Evolutionary conservation across 2,888 invertebrate species (phyloP).

Genomic region (Toxonevra muliebris): DNA sequence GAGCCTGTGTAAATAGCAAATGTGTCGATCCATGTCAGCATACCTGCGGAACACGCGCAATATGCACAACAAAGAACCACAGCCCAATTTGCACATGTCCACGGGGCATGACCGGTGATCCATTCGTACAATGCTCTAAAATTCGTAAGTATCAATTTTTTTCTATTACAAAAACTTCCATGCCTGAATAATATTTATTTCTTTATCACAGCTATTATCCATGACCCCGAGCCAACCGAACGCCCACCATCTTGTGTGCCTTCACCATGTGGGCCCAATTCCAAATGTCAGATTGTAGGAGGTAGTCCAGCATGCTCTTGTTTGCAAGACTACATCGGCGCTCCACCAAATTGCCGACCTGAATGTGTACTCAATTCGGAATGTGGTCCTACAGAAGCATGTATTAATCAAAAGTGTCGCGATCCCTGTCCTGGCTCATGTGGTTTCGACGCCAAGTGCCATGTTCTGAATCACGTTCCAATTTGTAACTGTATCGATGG

Average conservation of each 20-base stretch:
- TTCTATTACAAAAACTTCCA: neutral
- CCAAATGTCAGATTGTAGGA: constrained; percentile 78
- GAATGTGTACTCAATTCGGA: constrained; percentile 83
- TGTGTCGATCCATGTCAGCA: constrained; percentile 90
- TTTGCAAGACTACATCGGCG: constrained; percentile 79
- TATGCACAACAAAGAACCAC: constrained; percentile 84
- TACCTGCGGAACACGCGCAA: constrained; percentile 85
- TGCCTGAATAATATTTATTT: constrained; percentile 12
- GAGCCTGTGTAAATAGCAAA: constrained; percentile 85
- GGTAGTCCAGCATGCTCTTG: constrained; percentile 83
- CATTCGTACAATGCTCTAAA: constrained; percentile 79
- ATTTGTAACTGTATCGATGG: constrained; percentile 80
- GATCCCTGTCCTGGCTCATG: constrained; percentile 87
- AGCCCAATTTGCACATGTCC: constrained; percentile 89
- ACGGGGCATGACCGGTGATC: constrained; percentile 85
- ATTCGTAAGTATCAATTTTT: constrained; percentile 69
- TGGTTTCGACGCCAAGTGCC: constrained; percentile 81
- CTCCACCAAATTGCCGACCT: constrained; percentile 81
- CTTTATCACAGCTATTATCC: constrained; percentile 42
- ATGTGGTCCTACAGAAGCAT: constrained; percentile 79
- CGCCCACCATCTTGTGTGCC: constrained; percentile 80
- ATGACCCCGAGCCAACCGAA: constrained; percentile 67
- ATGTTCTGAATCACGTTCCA: constrained; percentile 82
- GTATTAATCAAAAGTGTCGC: constrained; percentile 80
- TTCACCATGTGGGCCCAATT: constrained; percentile 86